Evolutionary conservation across 64 coral and sea anemone genomes (phyloP).

Genomic region (Stichodactyla helianthus): DNA sequence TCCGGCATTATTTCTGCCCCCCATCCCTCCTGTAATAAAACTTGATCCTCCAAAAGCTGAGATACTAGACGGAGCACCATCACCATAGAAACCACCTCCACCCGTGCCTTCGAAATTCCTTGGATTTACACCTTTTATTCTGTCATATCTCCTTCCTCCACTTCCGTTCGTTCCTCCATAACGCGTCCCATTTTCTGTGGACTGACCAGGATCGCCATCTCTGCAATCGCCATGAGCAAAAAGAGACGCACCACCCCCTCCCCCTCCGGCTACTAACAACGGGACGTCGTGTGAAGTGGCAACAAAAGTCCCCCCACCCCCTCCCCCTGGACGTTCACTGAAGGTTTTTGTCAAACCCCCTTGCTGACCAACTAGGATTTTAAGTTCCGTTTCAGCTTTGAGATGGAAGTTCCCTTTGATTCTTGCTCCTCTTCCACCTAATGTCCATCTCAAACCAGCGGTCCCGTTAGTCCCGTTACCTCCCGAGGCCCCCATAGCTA

Average conservation of each 20-base stretch:
- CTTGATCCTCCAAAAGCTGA: slow-evolving; percentile 21
- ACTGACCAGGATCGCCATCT: slow-evolving; percentile 64
- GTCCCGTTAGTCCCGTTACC: slow-evolving; percentile 44
- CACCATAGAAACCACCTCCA: slow-evolving; percentile 26
- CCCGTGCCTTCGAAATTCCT: neutral
- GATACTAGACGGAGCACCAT: neutral
- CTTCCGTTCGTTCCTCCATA: slow-evolving; percentile 42
- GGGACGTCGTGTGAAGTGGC: slow-evolving; percentile 7
- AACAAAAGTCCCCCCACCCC: slow-evolving; percentile 80
- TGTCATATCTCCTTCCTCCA: slow-evolving; percentile 31
- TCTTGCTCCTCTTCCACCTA: slow-evolving; percentile 57
- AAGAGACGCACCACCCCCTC: slow-evolving; percentile 59
- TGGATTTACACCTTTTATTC: neutral
- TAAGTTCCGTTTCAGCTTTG: slow-evolving; percentile 21
- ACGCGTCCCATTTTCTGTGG: slow-evolving; percentile 49
- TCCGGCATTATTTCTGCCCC: slow-evolving; percentile 2
- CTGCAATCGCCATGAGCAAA: neutral
- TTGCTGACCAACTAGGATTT: slow-evolving; percentile 63
- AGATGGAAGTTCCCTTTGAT: slow-evolving; percentile 52
- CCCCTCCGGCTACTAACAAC: slow-evolving; percentile 63
- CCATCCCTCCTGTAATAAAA: slow-evolving; percentile 44
- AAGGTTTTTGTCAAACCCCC: neutral
- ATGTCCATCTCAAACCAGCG: neutral
- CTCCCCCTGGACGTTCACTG: slow-evolving; percentile 13
- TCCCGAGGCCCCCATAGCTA: slow-evolving; percentile 70